These are phyloP conservation scores for Apomyelois bistriatella DNA, from an alignment of 2,888 invertebrate species.

Conservation along the genomic window DNA sequence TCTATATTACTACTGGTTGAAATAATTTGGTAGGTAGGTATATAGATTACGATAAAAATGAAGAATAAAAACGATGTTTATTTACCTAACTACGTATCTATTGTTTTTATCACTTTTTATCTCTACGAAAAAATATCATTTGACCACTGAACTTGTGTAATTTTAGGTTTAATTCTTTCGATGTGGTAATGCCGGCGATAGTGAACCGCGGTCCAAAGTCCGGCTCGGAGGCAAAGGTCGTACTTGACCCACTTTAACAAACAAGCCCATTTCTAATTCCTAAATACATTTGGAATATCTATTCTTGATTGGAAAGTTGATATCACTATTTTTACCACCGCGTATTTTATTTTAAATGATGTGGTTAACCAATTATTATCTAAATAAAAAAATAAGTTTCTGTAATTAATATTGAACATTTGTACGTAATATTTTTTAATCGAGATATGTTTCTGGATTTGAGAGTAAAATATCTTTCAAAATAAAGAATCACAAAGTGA, in stretches of 20 bases:
- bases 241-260: neutral
- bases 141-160: neutral
- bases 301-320: neutral
- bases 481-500: no score
- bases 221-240: slow-evolving; percentile 1
- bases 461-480: no score
- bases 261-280: neutral
- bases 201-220: neutral
- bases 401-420: no score
- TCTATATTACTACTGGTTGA: no score
- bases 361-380: neutral
- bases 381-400: no score
- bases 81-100: no score
- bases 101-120: no score
- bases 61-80: no score
- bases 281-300: neutral
- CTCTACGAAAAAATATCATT: neutral
- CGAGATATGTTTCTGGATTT: no score
- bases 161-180: neutral
- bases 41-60: no score
- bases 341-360: no score
- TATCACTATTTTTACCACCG: slow-evolving; percentile 23
- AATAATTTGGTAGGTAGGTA: no score
- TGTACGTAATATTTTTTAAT: neutral
- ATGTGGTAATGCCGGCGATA: slow-evolving; percentile 1